phyloP scores from a whole-genome alignment of 2,888 invertebrate species.

The Rotaria socialis region DNA sequence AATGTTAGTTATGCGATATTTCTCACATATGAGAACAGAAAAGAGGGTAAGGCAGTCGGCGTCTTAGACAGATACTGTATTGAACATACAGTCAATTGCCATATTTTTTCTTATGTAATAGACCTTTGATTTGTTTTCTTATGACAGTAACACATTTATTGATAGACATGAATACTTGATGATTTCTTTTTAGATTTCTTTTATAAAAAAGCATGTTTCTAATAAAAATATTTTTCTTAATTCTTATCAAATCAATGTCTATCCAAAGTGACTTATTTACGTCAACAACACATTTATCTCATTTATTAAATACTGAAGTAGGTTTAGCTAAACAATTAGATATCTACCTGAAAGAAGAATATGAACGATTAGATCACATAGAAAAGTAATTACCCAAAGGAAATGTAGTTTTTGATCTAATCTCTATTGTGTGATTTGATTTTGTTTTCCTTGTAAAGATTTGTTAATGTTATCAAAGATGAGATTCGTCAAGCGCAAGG shows the following conservation, averaged over 20 bases:
- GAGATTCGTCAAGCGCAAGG: slow-evolving; percentile 4
- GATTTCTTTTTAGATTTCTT: neutral
- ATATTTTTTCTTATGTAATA: neutral
- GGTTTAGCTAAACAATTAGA: neutral
- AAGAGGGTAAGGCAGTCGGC: neutral
- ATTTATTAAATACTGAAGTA: slow-evolving; percentile 10
- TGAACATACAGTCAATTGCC: neutral
- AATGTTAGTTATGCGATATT: neutral
- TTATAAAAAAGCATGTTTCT: neutral
- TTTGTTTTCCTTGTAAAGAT: neutral
- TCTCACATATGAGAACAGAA: neutral
- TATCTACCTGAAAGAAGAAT: neutral
- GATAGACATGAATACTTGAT: neutral
- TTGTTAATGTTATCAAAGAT: slow-evolving; percentile 15
- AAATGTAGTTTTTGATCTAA: neutral
- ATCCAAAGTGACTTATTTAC: neutral
- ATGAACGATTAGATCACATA: neutral
- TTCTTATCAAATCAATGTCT: neutral
- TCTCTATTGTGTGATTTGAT: neutral
- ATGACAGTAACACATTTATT: neutral
- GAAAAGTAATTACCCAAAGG: neutral
- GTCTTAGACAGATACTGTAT: neutral
- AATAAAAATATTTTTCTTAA: neutral
- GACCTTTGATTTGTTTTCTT: neutral
- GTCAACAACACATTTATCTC: slow-evolving; percentile 7